These are phyloP conservation scores for Fopius arisanus DNA, from an alignment of 1,140 invertebrate genomes.

Conservation along the genomic window DNA sequence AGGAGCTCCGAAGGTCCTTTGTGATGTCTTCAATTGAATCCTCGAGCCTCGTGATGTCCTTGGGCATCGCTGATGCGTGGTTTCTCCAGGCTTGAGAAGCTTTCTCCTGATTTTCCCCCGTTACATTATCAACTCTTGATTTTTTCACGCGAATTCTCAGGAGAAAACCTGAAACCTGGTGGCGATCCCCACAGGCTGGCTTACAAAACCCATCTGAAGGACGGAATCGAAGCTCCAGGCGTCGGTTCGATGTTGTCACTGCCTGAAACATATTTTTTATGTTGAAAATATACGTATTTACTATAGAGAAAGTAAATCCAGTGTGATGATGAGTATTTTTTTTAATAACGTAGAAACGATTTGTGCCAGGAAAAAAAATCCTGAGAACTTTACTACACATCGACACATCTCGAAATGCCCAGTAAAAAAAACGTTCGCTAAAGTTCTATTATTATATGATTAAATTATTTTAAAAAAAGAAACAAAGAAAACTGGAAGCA, in stretches of 20 bases:
- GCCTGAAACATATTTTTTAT: conserved; percentile 47
- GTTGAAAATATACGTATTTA: too few species aligned
- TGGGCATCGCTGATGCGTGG: conserved; percentile 1
- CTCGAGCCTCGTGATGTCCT: neutral
- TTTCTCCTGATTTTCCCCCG: conserved; percentile 37
- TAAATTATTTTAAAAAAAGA: too few species aligned
- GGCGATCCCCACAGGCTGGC: conserved; percentile 76
- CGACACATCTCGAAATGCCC: too few species aligned
- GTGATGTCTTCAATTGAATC: neutral
- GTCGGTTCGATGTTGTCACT: conserved; percentile 65
- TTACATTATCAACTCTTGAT: conserved; percentile 51
- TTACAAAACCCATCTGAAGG: conserved; percentile 88
- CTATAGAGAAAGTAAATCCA: too few species aligned
- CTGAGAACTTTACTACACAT: too few species aligned
- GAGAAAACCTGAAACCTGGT: conserved; percentile 73
- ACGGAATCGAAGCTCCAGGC: conserved; percentile 80
- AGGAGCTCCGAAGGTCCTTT: neutral
- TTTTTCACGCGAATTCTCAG: conserved; percentile 75
- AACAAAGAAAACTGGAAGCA: too few species aligned
- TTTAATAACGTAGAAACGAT: too few species aligned
- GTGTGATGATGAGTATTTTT: too few species aligned
- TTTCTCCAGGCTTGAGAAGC: neutral
- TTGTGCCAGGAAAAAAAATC: too few species aligned
- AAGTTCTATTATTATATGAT: too few species aligned
- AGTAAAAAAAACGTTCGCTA: too few species aligned